Evolutionary conservation across 2,888 invertebrate species (phyloP).

Genomic region (Thymelicus sylvestris): DNA sequence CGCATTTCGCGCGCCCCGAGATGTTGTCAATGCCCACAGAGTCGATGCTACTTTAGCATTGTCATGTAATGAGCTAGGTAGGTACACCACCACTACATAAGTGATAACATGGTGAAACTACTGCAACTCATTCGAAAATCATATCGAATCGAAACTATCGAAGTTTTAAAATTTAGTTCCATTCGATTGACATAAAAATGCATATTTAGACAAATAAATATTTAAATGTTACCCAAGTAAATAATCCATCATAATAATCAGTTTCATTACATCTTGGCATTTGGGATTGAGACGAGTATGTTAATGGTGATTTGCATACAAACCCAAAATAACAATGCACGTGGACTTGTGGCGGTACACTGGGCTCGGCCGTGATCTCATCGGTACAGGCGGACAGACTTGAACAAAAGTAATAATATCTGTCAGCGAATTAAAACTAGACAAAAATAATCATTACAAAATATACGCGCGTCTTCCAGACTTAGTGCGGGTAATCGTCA

Average conservation of each 20-base stretch:
- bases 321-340: constrained; percentile 35
- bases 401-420: constrained; percentile 29
- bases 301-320: constrained; percentile 34
- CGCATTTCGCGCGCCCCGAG: constrained; percentile 6
- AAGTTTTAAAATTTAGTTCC: too few relatives aligned
- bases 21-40: constrained; percentile 11
- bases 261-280: constrained; percentile 15
- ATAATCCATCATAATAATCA: background rate
- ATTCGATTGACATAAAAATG: background rate
- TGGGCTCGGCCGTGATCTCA: constrained; percentile 26
- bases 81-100: background rate
- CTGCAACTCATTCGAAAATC: background rate
- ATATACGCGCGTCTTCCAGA: background rate
- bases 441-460: constrained; percentile 8
- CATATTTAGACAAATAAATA: background rate
- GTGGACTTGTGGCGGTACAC: constrained; percentile 3
- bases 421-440: constrained; percentile 24
- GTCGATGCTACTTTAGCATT: background rate
- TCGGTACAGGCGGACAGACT: constrained; percentile 19
- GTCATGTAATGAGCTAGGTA: background rate
- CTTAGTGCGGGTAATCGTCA: too few relatives aligned
- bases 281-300: constrained; percentile 30
- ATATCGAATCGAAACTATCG: background rate
- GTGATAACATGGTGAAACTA: background rate
- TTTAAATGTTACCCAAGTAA: background rate